Evolutionary conservation across 2,113 vertebrate genomes (phyloP).

Genomic region (Cryptotis parvus): DNA sequence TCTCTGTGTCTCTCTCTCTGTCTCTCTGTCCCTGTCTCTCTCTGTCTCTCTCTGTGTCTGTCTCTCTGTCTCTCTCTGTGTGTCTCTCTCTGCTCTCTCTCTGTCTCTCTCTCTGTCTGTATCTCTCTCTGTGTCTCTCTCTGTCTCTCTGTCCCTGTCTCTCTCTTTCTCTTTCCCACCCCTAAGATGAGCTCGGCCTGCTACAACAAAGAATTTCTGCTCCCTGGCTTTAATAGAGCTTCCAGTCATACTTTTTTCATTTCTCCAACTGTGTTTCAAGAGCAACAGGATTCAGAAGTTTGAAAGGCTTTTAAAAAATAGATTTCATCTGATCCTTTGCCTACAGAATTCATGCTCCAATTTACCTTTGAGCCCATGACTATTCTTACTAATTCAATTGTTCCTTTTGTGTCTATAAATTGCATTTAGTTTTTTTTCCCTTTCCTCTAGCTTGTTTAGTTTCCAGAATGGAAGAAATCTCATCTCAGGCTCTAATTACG

Average conservation of each 20-base stretch:
- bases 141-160: background rate
- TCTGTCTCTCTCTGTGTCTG: background rate
- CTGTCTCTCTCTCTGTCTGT: background rate
- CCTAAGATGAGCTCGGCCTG: background rate
- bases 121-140: background rate
- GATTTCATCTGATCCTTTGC: conserved; percentile 77
- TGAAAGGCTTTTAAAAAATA: conserved; percentile 69
- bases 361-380: conserved; percentile 75
- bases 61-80: background rate
- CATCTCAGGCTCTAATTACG: conserved; percentile 54
- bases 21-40: background rate
- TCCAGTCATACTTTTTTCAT: conserved; percentile 66
- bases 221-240: background rate
- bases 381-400: conserved; percentile 71
- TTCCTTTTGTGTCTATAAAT: conserved; percentile 71
- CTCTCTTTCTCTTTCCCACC: background rate
- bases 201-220: background rate
- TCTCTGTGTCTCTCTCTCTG: background rate
- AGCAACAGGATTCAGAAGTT: conserved; percentile 65
- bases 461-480: conserved; percentile 69
- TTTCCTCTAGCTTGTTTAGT: conserved; percentile 50
- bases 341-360: conserved; percentile 58
- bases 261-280: conserved; percentile 75
- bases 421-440: conserved; percentile 31
- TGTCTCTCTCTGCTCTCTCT: background rate